These are phyloP conservation scores for Tachystola acroxantha DNA, from an alignment of 2,888 invertebrate genomes.

Conservation along the genomic window DNA sequence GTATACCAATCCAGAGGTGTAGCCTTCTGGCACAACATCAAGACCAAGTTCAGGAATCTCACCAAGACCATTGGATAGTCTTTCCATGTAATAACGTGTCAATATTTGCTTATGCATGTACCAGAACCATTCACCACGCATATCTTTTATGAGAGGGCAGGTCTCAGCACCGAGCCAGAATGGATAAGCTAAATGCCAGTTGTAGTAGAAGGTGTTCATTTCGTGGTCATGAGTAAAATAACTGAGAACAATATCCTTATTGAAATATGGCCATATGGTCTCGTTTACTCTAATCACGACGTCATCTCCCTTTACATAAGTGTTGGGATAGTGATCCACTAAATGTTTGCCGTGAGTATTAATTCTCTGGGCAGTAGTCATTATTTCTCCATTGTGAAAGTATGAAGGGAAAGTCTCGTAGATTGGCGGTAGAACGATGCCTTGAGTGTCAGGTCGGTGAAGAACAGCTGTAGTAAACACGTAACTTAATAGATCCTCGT, in stretches of 20 bases:
- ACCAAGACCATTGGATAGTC: constrained; percentile 83
- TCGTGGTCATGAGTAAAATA: constrained; percentile 87
- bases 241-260: constrained; percentile 76
- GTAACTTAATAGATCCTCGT: constrained; percentile 84
- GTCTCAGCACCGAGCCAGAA: constrained; percentile 79
- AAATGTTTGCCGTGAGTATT: constrained; percentile 52
- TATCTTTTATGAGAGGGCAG: constrained; percentile 71
- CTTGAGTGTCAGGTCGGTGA: constrained; percentile 80
- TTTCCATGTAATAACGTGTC: constrained; percentile 86
- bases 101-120: constrained; percentile 82
- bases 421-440: constrained; percentile 82
- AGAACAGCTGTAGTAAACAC: constrained; percentile 80
- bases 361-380: constrained; percentile 81
- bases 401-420: constrained; percentile 86
- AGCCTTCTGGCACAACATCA: constrained; percentile 77
- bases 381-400: constrained; percentile 83
- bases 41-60: constrained; percentile 79
- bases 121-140: constrained; percentile 82
- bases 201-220: constrained; percentile 82
- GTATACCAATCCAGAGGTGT: constrained; percentile 80
- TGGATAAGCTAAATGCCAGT: constrained; percentile 79
- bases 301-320: constrained; percentile 58
- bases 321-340: constrained; percentile 44
- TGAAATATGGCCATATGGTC: constrained; percentile 75
- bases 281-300: constrained; percentile 81